Percentiles rank a stretch among this genome's conserved stretches.
Conservation (phyloP, 64 coral and sea anemone genomes). For the Hydrozoanthus tunicans region DNA sequence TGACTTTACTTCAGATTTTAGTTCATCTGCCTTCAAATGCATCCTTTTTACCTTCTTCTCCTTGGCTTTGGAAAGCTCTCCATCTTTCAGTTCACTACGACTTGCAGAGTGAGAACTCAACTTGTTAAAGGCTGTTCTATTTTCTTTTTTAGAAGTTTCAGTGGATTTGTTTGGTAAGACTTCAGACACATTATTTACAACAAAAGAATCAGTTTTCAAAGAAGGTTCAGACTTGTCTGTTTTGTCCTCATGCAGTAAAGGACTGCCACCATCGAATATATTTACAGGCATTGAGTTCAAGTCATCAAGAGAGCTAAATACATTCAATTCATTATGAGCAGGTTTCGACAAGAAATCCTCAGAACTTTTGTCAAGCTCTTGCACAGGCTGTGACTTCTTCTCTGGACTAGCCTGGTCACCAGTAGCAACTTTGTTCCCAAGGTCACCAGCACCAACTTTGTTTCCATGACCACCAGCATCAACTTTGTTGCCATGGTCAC, state of each 20-base stretch:
- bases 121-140: not conserved
- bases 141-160: not conserved
- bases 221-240: not conserved
- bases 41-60: constrained; percentile 49
- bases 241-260: not conserved
- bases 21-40: not conserved
- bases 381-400: constrained; percentile 22
- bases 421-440: constrained; percentile 83
- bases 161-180: not conserved
- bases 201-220: not conserved
- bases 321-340: constrained; percentile 25
- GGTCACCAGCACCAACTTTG: constrained; percentile 66
- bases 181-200: constrained; percentile 33
- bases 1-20: constrained; percentile 2
- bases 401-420: constrained; percentile 62
- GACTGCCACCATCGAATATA: constrained; percentile 18
- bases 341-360: constrained; percentile 10
- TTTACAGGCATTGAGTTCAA: constrained; percentile 25
- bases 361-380: constrained; percentile 4
- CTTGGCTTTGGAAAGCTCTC: constrained; percentile 18
- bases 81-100: constrained; percentile 15
- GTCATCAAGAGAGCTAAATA: constrained; percentile 19
- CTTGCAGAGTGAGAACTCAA: not conserved
- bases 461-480: too few relatives aligned
- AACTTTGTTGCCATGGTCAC: too few relatives aligned